Evolutionary conservation across 2,113 vertebrate genomes (phyloP).

Genomic region (Phyllostomus hastatus): DNA sequence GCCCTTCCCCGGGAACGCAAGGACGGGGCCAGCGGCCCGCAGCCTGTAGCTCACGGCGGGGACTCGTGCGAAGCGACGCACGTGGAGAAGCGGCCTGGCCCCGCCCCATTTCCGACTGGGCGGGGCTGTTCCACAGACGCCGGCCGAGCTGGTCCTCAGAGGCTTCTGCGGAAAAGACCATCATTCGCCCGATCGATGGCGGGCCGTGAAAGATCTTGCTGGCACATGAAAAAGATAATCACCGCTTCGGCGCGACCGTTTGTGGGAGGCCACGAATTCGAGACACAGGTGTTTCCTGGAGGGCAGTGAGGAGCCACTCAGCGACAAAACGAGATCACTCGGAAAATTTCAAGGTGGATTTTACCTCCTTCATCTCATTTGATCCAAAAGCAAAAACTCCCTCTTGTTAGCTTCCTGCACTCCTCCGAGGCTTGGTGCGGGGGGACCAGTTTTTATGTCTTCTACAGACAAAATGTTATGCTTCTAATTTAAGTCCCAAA

Average conservation of each 20-base stretch:
- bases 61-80: accelerated
- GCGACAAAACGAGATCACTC: too few relatives aligned
- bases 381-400: neutral
- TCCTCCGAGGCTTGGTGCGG: neutral
- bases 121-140: too few relatives aligned
- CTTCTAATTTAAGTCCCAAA: neutral
- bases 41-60: neutral
- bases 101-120: too few relatives aligned
- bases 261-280: too few relatives aligned
- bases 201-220: too few relatives aligned
- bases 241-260: neutral
- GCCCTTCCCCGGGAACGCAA: neutral
- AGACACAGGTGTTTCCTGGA: too few relatives aligned
- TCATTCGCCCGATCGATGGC: too few relatives aligned
- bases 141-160: too few relatives aligned
- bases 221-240: neutral
- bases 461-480: neutral
- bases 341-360: neutral
- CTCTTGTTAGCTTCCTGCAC: neutral
- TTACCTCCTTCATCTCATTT: neutral
- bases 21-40: accelerated
- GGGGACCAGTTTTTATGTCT: neutral
- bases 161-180: too few relatives aligned
- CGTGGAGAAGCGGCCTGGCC: neutral
- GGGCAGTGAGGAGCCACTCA: too few relatives aligned